A percentile compares a stretch with the other conserved stretches of the same genome.
phyloP scores from a whole-genome alignment of 35 echinoderm and acorn worm genomes.

The Hemicentrotus pulcherrimus region DNA sequence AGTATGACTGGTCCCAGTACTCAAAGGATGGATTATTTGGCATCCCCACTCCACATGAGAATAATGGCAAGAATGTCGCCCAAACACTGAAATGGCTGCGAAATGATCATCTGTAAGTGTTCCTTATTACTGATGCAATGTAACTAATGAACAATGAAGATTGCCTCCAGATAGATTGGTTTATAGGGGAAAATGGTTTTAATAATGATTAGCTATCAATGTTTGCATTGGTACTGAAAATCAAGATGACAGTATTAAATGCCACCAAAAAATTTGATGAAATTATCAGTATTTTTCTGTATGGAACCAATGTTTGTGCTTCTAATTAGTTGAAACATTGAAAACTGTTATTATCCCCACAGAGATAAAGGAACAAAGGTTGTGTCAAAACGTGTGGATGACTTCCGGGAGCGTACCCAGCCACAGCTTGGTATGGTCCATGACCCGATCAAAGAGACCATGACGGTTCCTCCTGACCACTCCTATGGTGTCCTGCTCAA shows the following conservation, averaged over 20 bases:
- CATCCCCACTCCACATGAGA: slow-evolving; percentile 86
- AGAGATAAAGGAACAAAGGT: slow-evolving; percentile 88
- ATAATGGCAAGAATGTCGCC: slow-evolving; percentile 84
- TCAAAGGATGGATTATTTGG: slow-evolving; percentile 86
- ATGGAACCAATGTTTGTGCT: not conserved
- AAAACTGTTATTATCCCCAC: not conserved
- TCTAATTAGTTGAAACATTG: not conserved
- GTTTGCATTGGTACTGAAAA: no score
- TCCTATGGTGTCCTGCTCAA: slow-evolving; percentile 82
- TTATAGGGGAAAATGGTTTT: no score
- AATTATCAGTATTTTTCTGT: not conserved
- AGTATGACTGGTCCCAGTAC: slow-evolving; percentile 91
- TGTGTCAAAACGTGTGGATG: slow-evolving; percentile 91
- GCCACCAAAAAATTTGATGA: not conserved
- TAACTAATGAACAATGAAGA: not conserved
- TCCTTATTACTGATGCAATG: not conserved
- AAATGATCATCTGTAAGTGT: slow-evolving; percentile 90
- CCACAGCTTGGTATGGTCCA: slow-evolving; percentile 94
- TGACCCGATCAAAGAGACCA: slow-evolving; percentile 95
- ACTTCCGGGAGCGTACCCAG: slow-evolving; percentile 96
- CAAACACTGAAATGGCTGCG: slow-evolving; percentile 87
- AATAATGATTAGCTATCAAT: no score
- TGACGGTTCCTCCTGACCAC: slow-evolving; percentile 82
- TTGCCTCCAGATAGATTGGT: no score
- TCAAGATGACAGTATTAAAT: not conserved